Percentiles rank a stretch among this genome's conserved stretches.
These are phyloP conservation scores for Andricus curvator DNA, from an alignment of 2,888 invertebrate genomes.

Conservation along the genomic window DNA sequence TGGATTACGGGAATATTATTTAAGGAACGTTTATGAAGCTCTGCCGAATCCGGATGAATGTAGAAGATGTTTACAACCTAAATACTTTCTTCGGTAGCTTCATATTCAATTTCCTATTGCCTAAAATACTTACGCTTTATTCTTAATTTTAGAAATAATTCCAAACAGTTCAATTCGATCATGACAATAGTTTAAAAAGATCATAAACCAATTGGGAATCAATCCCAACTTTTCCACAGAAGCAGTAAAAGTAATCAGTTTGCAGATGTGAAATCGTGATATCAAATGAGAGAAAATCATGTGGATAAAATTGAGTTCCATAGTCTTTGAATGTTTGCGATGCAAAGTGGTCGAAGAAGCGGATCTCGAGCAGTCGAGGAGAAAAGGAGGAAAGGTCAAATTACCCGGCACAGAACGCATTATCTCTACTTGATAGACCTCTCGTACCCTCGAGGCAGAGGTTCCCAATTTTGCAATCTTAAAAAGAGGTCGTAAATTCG, in stretches of 20 bases:
- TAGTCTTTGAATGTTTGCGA: conserved; percentile 22
- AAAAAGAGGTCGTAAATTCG: not conserved
- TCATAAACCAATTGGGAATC: too few relatives aligned
- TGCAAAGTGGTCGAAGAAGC: conserved; percentile 42
- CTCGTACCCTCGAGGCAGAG: conserved; percentile 58
- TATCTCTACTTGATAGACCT: conserved; percentile 76
- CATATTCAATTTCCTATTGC: not conserved
- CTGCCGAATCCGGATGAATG: not conserved
- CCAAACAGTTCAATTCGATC: too few relatives aligned
- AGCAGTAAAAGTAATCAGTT: not conserved
- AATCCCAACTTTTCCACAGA: not conserved
- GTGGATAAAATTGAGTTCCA: conserved; percentile 22
- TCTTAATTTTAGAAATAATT: too few relatives aligned
- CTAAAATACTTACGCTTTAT: not conserved
- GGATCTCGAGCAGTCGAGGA: conserved; percentile 42
- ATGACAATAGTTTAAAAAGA: too few relatives aligned
- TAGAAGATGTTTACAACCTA: not conserved
- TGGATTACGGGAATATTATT: conserved; percentile 71
- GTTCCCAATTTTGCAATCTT: conserved; percentile 59
- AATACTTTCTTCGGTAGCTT: not conserved
- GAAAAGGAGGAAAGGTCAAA: conserved; percentile 66
- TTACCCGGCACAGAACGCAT: conserved; percentile 76
- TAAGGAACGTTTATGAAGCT: conserved; percentile 58
- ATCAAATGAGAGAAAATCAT: conserved; percentile 12
- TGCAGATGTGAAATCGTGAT: not conserved